Evolutionary conservation across 2,797 vertebrate species (phyloP), one percentile per base, ranked within the genome.

Genomic region (Avahi laniger): DNA sequence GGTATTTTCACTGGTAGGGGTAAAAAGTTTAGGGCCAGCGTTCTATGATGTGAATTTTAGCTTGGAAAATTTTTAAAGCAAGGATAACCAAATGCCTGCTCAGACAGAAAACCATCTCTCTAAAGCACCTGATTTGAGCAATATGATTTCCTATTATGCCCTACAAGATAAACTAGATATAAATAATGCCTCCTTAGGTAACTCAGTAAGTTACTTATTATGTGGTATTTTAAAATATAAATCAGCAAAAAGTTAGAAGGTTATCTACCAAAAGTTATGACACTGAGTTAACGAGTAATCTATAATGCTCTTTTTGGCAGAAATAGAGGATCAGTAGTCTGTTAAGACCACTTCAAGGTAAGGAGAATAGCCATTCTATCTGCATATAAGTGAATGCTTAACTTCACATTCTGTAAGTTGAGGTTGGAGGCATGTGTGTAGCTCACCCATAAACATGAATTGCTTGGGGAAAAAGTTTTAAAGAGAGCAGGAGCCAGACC

Each of bases 201-300:
- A 59, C 82, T 91, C 67, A 89, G 54, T 85, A 85, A 52, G 12
- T 14, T 52, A 52, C 30, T 86, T 75, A 43, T 43, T 43, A 54
- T 22, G 41, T 84, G 46, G 65, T 41, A 61, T 96, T 96, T 95
- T 87, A 84, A 86, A 89, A 48, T 82, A 38, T 15, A 78, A 92
- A 61, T 80, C 67, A 89, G 24, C 26, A 90, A 81, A 78, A 84
- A 46, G 52, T 76, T 88, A 41, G 43, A 43, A 2, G 28, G 38
- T 46, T 92, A 28, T 83, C 73, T 81, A 59, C 26, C 20, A 57
- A 20, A 88, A 93, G 17, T 82, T 75, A 88, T 43, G 82, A 91
- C 14, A 28, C 8, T 8, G 48, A 84, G 22, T 78, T 88, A 96
- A 26, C 15, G 83, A 89, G 26, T 88, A 54, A 69, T 89, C 52